Base-by-base conservation (phyloP, 2,113 vertebrate species). In the Lynx canadensis region DNA sequence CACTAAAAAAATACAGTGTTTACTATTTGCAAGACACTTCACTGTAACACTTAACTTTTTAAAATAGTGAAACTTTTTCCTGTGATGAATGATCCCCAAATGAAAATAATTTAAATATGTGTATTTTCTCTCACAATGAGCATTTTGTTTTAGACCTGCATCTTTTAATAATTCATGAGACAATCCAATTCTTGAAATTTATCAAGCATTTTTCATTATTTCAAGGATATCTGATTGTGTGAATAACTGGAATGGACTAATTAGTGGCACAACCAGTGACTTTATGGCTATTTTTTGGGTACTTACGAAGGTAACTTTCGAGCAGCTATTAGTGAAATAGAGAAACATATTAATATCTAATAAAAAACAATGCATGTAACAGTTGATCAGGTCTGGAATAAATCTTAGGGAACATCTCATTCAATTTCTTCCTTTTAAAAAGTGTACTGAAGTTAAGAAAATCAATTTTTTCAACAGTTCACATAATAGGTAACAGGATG, bases 21-120 rank as follows among this genome's bases (percentile, higher is more conserved):
- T 83, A 48, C n/a, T 21, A 45, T 50, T 29, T 87, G 55, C 2
- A 69, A 74, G 25, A 63, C 1, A 38, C 76, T 94, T 33, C 48
- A 19, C 13, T 21, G 1, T 79, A 87, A 91, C 33, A 19, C 78
- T 83, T 73, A 87, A 19, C 36, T 87, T 90, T 71, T 65, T 41
- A 25, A 90, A 41, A 68, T 18, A 60, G 68, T 87, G 45, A 93
- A 55, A 82, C 21, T 0, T 73, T 73, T 94, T 94, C 13, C 55
- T 36, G 19, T 19, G 23, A 33, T 38, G 36, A 74, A 7, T 68
- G 18, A 25, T 63, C 5, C 36, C 36, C 52, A 95, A 82, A 79
- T 86, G 55, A 90, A 89, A 93, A 13, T n/a, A 76, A 95, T 86
- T 68, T 94, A 18, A 63, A 81, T 74, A 94, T 71, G 4, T 41